A percentile compares a stretch with the other conserved stretches of the same genome.
phyloP scores from a whole-genome alignment of 2,113 vertebrate genomes.

The Gymnorhina tibicen region DNA sequence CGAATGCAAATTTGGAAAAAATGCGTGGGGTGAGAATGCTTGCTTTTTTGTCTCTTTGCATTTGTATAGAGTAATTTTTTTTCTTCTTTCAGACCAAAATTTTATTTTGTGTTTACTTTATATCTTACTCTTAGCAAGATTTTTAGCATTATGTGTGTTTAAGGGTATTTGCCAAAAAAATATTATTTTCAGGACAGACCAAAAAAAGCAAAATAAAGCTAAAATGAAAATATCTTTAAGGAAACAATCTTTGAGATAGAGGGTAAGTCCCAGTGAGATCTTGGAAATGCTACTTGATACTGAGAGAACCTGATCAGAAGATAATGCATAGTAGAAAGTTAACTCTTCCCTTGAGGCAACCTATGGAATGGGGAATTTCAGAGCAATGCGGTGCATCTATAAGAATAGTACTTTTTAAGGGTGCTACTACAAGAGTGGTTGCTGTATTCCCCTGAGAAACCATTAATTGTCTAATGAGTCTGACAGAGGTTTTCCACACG shows the following conservation, averaged over 20 bases:
- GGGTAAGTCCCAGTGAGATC: background rate
- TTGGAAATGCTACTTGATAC: background rate
- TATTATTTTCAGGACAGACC: background rate
- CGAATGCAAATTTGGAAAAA: background rate
- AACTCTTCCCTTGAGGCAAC: background rate
- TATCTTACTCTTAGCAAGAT: background rate
- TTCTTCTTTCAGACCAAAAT: background rate
- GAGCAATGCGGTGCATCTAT: background rate
- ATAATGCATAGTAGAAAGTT: background rate
- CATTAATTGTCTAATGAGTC: background rate
- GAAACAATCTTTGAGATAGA: background rate
- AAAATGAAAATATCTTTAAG: background rate
- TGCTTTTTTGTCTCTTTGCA: background rate
- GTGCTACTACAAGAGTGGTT: background rate
- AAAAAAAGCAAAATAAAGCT: background rate
- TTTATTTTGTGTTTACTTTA: background rate
- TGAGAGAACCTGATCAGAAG: background rate
- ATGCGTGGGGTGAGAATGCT: accelerated
- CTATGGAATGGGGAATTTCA: background rate
- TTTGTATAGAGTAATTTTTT: background rate
- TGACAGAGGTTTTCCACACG: background rate
- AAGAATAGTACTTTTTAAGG: background rate
- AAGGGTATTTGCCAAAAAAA: background rate
- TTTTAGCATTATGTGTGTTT: background rate
- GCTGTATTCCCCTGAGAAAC: background rate